Percentiles rank a stretch among this genome's conserved stretches.
phyloP scores from a whole-genome alignment of 2,113 vertebrate genomes.

The Aldabrachelys gigantea region DNA sequence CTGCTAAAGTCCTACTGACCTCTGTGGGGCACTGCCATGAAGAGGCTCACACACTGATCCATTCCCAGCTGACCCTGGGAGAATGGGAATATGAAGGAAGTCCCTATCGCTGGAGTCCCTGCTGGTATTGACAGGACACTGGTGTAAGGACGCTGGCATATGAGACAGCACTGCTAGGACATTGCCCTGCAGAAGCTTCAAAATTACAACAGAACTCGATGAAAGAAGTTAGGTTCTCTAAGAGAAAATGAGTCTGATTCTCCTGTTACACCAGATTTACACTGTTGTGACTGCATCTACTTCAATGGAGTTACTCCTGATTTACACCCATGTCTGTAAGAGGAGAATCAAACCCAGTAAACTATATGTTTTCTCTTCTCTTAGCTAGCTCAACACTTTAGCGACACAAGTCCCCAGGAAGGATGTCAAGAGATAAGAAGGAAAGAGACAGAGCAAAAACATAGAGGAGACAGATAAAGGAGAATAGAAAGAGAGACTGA shows the following conservation, averaged over 20 bases:
- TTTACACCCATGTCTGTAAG: neutral
- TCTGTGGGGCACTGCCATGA: neutral
- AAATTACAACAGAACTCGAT: neutral
- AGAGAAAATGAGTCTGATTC: neutral
- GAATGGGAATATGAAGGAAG: neutral
- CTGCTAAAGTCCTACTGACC: neutral
- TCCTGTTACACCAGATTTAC: neutral
- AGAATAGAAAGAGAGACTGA: rapidly evolving
- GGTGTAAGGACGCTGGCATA: neutral
- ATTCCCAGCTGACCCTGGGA: neutral
- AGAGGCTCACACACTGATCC: neutral
- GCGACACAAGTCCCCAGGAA: neutral
- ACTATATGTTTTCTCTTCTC: neutral
- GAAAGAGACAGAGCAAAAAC: neutral
- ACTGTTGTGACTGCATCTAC: neutral
- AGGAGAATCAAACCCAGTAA: neutral
- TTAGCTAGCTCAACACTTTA: neutral
- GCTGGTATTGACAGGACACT: neutral
- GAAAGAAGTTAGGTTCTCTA: neutral
- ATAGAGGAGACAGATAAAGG: neutral
- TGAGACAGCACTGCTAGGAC: neutral
- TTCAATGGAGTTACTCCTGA: neutral
- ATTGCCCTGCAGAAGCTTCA: neutral
- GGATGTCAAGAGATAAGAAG: neutral
- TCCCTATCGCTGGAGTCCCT: neutral